Conservation (phyloP, 2,797 vertebrate species). For the Tokudaia muenninki region DNA sequence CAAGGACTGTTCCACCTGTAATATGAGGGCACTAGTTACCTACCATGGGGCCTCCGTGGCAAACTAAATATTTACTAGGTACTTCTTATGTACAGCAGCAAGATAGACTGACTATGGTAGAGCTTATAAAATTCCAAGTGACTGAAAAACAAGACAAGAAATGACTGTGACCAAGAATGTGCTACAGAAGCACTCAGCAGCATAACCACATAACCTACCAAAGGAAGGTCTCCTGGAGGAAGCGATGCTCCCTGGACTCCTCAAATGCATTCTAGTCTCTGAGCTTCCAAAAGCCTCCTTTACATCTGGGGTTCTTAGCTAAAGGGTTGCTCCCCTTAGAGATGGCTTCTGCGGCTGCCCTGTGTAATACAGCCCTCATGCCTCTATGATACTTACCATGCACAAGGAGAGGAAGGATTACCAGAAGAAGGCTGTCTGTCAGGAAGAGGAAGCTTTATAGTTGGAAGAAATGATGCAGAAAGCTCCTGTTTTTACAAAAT, state of each 20-base stretch:
- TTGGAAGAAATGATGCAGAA: not conserved
- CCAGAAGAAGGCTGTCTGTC: not conserved
- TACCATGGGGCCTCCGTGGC: not conserved
- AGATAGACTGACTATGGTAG: not conserved
- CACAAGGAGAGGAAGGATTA: not conserved
- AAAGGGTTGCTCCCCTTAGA: not conserved
- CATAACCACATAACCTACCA: not conserved
- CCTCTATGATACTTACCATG: not conserved
- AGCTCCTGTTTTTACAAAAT: not conserved
- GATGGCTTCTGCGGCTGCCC: not conserved
- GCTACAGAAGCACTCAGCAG: not conserved
- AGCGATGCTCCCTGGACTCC: not conserved
- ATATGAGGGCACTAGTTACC: not conserved
- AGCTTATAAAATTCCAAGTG: not conserved
- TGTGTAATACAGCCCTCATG: not conserved
- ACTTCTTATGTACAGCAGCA: not conserved
- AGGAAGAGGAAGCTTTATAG: slow-evolving; percentile 1
- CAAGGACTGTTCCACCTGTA: not conserved
- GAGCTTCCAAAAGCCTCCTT: not conserved
- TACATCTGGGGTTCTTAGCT: not conserved
- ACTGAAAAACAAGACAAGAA: not conserved
- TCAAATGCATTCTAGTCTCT: not conserved
- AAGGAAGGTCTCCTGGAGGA: slow-evolving; percentile 32
- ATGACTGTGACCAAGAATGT: not conserved
- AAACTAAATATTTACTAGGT: slow-evolving; percentile 27